Conservation (phyloP, 2,888 invertebrate genomes). For the Microctonus brassicae region DNA sequence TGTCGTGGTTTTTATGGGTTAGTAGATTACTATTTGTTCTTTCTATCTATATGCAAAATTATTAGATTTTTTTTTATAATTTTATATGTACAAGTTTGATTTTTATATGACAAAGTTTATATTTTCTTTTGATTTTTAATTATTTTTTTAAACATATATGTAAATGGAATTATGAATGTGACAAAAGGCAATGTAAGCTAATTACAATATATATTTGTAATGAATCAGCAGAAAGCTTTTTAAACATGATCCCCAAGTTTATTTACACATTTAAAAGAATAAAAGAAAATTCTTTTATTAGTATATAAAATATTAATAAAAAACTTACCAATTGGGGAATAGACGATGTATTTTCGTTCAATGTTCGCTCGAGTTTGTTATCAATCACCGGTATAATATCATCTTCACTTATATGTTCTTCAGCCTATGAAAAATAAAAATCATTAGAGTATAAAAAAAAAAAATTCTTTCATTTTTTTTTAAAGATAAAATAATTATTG, state of each 20-base stretch:
- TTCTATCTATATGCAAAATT: background rate
- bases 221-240: constrained; percentile 35
- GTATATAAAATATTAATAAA: background rate
- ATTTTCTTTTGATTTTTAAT: background rate
- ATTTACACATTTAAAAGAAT: too few species aligned
- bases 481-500: too few species aligned
- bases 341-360: constrained; percentile 39
- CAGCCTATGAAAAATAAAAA: constrained; percentile 36
- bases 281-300: background rate
- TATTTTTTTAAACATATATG: background rate
- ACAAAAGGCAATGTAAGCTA: constrained; percentile 42
- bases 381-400: constrained; percentile 52
- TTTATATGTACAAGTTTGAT: background rate
- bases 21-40: background rate
- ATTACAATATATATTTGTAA: constrained; percentile 38
- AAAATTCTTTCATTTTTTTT: too few species aligned
- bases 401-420: constrained; percentile 54
- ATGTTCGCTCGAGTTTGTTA: constrained; percentile 43
- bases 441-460: too few species aligned
- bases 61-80: background rate
- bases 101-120: too few species aligned
- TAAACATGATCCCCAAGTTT: too few species aligned
- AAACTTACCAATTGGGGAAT: constrained; percentile 38
- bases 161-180: constrained; percentile 12
- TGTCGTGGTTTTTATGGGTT: background rate